phyloP scores from a whole-genome alignment of 1,140 invertebrate genomes.

The Heliconius eleuchia region DNA sequence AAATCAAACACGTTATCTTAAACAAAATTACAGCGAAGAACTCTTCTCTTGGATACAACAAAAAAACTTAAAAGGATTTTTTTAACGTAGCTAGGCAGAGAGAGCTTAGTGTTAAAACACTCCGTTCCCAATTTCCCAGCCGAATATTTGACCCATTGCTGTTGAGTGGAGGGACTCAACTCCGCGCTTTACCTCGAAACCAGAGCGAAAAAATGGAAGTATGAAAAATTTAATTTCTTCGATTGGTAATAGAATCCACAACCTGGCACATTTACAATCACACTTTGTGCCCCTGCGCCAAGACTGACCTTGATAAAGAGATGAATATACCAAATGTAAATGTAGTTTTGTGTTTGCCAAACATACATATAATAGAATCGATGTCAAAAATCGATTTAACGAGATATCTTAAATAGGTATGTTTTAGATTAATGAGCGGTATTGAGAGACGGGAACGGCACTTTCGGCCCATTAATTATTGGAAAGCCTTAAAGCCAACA shows the following conservation, averaged over 20 bases:
- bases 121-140: too few relatives aligned
- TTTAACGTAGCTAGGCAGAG: too few relatives aligned
- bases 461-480: constrained; percentile 21
- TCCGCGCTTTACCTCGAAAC: too few relatives aligned
- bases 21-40: background rate
- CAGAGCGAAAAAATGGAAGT: too few relatives aligned
- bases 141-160: too few relatives aligned
- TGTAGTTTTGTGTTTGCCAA: background rate
- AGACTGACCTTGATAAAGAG: too few relatives aligned
- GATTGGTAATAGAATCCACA: too few relatives aligned
- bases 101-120: too few relatives aligned
- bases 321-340: background rate
- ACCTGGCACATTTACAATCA: too few relatives aligned
- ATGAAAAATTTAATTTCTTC: too few relatives aligned
- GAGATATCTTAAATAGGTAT: background rate
- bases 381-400: constrained; percentile 1
- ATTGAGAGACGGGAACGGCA: constrained; percentile 6
- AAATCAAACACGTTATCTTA: background rate
- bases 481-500: constrained; percentile 22
- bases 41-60: background rate
- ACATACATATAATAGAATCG: background rate
- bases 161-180: too few relatives aligned
- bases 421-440: constrained; percentile 16
- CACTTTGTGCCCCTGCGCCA: too few relatives aligned
- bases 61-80: background rate